Base-by-base conservation (phyloP, 2,113 vertebrate genomes). In the Salvator merianae region DNA sequence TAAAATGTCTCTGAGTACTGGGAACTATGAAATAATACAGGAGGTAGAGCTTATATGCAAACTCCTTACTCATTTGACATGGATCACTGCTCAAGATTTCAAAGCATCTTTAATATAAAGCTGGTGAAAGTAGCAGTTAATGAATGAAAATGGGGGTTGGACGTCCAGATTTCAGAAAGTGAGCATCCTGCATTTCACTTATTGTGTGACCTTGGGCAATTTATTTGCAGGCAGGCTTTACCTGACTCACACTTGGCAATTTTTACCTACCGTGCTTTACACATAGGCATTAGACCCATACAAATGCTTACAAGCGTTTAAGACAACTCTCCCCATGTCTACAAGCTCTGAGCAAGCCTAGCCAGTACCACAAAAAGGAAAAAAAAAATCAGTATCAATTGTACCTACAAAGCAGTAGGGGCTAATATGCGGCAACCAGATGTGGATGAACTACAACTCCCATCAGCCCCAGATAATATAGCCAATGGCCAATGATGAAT, bases 181-280 rank as follows among this genome's bases (percentile, higher is more conserved):
- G 74, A 20, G 80, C 81, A 43, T 89, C 85, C 79, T 36, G 34
- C 69, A 7, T 10, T 14, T 50, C 8, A 36, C 77, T 92, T 63
- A 76, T n/a, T 90, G 85, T 82, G 47, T 82, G 68, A 73, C 50
- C 85, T 88, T 85, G 53, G 83, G 83, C 85, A 92, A 88, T 47
- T 82, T 55, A 88, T 77, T 36, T 43, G 84, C 53, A 32, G 84
- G 14, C 30, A 69, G 75, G 84, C 65, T 1, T 7, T 62, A n/a
- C 63, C 75, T 90, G 82, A 0, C 71, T 90, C 55, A 66, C 76
- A 4, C 30, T 82, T 34, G 40, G 36, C 69, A 7, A 47, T 5
- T 8, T 4, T 3, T 7, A 5, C 32, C 66, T n/a, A 32, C 66
- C 3, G 8, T 14, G 32, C 3, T 22, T 0, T 87, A 87, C 6